phyloP scores from a whole-genome alignment of 2,113 vertebrate species.

The Clarias gariepinus region DNA sequence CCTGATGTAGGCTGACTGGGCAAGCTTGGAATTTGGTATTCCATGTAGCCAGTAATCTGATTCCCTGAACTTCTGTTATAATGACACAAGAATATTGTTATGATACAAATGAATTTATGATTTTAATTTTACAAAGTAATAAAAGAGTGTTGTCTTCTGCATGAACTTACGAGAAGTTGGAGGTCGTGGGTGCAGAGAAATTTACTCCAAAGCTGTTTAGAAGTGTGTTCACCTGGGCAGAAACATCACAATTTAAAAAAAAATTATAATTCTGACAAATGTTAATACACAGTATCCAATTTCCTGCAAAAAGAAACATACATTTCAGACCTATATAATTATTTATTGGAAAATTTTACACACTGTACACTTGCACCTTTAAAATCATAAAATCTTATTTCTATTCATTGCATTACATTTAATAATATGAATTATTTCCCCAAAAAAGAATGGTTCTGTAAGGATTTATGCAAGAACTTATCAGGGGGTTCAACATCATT shows the following conservation, averaged over 20 bases:
- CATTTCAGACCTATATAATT: no score
- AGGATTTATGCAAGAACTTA: no score
- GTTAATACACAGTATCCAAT: neutral
- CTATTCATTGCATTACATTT: no score
- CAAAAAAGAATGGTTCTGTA: no score
- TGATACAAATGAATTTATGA: no score
- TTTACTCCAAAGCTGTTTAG: neutral
- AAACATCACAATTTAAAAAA: no score
- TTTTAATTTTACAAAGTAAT: no score
- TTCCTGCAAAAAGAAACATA: neutral
- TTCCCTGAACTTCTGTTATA: neutral
- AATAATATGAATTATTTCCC: no score
- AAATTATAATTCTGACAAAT: neutral
- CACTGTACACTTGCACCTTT: no score
- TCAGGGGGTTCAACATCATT: no score
- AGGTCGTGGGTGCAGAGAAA: neutral
- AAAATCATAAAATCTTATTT: no score
- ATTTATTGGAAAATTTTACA: no score
- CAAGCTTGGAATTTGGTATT: neutral
- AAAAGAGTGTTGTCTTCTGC: neutral
- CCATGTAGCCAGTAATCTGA: neutral
- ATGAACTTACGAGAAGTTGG: neutral
- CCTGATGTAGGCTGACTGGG: neutral
- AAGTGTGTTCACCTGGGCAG: constrained; percentile 32
- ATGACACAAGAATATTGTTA: neutral